A percentile compares a stretch with the other conserved stretches of the same genome.
phyloP scores from a whole-genome alignment of 2,113 vertebrate genomes.

The Ailurus styani region DNA sequence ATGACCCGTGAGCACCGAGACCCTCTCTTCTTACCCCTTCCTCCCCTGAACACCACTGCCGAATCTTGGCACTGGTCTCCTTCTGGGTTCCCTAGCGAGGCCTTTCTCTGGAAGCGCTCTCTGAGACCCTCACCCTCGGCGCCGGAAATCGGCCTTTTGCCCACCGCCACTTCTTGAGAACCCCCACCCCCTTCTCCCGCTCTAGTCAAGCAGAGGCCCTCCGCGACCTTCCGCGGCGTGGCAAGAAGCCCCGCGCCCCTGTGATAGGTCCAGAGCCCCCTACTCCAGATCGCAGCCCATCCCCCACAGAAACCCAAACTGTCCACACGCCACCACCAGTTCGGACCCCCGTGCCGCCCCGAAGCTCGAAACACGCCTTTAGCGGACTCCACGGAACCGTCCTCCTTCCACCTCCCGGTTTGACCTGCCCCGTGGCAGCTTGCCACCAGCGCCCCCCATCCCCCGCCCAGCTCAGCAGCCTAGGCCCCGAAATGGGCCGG shows the following conservation, averaged over 20 bases:
- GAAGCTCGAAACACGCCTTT: not conserved
- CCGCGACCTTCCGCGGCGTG: not conserved
- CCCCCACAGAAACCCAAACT: not conserved
- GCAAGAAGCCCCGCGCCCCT: not conserved
- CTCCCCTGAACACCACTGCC: not conserved
- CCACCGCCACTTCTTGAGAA: not conserved
- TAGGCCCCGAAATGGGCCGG: not conserved
- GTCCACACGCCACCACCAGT: not conserved
- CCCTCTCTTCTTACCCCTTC: not conserved
- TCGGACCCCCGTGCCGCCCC: not conserved
- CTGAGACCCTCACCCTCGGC: not conserved
- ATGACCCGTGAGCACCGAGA: slow-evolving; percentile 71
- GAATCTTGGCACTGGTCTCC: no score
- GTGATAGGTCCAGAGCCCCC: not conserved
- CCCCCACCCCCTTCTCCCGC: not conserved
- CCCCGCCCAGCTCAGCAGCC: not conserved
- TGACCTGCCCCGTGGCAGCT: not conserved
- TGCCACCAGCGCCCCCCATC: not conserved
- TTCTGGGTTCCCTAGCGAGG: not conserved
- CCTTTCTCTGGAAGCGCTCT: not conserved
- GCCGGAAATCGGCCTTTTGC: slow-evolving; percentile 48
- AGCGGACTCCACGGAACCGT: not conserved
- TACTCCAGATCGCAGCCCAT: not conserved
- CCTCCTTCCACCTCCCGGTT: not conserved
- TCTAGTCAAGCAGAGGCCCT: not conserved